Evolutionary conservation across 2,888 invertebrate species (phyloP).

Genomic region (Caenorhabditis sinica): DNA sequence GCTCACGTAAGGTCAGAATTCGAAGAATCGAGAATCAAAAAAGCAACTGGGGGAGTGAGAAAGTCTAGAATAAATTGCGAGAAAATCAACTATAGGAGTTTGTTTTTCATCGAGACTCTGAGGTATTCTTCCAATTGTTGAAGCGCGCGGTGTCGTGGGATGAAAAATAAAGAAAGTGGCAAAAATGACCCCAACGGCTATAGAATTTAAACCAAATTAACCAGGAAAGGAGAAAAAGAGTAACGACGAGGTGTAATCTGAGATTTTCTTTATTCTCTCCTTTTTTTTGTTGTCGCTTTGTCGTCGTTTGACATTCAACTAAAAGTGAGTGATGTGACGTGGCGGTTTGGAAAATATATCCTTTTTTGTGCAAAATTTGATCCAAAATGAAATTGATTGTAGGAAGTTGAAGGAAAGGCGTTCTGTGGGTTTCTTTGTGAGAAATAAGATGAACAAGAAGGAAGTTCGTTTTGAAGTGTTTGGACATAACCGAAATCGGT

Average conservation of each 20-base stretch:
- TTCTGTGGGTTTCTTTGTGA: background rate
- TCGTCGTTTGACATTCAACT: conserved; percentile 40
- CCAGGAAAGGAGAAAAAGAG: conserved; percentile 11
- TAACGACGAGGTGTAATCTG: conserved; percentile 46
- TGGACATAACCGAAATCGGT: background rate
- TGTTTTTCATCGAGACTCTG: background rate
- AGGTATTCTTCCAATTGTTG: conserved; percentile 18
- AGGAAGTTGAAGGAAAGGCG: background rate
- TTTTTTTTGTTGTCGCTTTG: background rate
- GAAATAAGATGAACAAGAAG: background rate
- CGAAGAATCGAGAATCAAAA: background rate
- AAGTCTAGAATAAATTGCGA: background rate
- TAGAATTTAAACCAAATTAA: conserved; percentile 32
- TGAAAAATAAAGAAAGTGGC: background rate
- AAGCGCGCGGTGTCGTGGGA: conserved; percentile 27
- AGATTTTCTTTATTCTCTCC: conserved; percentile 39
- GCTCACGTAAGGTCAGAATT: background rate
- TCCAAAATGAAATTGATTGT: background rate
- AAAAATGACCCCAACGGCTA: conserved; percentile 1
- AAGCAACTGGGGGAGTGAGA: background rate
- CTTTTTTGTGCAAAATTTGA: conserved; percentile 13
- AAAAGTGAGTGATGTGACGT: conserved; percentile 41
- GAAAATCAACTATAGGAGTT: too few species aligned
- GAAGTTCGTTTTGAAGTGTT: conserved; percentile 29
- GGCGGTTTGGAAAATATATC: background rate